A percentile compares a stretch with the other conserved stretches of the same genome.
Evolutionary conservation across 2,888 invertebrate species (phyloP).

Genomic region (Stenodera caucasica): DNA sequence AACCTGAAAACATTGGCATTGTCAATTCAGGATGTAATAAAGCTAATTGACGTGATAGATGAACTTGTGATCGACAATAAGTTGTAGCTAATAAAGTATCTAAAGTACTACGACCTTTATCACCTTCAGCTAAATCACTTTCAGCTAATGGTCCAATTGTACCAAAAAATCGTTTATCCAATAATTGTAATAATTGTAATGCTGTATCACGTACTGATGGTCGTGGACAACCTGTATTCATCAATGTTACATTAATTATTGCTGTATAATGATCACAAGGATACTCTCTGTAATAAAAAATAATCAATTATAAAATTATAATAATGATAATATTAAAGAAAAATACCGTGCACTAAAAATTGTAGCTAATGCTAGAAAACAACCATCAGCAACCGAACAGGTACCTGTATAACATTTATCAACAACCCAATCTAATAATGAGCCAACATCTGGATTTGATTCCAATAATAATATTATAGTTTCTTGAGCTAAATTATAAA

Average conservation of each 20-base stretch:
- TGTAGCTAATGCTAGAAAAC: conserved; percentile 93
- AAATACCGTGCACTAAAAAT: conserved; percentile 92
- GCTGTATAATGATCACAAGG: conserved; percentile 98
- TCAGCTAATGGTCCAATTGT: conserved; percentile 73
- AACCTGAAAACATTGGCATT: conserved; percentile 99
- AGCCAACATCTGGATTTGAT: conserved; percentile 90
- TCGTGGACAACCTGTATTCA: conserved; percentile 94
- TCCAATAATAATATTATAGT: conserved; percentile 92
- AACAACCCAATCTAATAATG: conserved; percentile 95
- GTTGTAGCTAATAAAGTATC: conserved; percentile 85
- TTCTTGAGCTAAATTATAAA: conserved; percentile 90
- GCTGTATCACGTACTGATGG: conserved; percentile 93
- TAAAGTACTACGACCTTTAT: conserved; percentile 72
- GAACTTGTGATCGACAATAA: conserved; percentile 91
- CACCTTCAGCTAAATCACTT: conserved; percentile 65
- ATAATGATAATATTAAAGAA: not conserved
- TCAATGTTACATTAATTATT: conserved; percentile 94
- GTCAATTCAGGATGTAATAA: conserved; percentile 95
- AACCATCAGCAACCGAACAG: conserved; percentile 90
- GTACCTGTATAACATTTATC: conserved; percentile 95
- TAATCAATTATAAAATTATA: not conserved
- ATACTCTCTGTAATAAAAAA: conserved; percentile 72
- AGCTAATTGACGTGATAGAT: conserved; percentile 89
- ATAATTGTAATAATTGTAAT: conserved; percentile 85
- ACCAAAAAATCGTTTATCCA: conserved; percentile 96